Percentiles rank a stretch among this genome's conserved stretches.
phyloP scores from a whole-genome alignment of 2,113 vertebrate genomes.

The Syngnathus floridae region DNA sequence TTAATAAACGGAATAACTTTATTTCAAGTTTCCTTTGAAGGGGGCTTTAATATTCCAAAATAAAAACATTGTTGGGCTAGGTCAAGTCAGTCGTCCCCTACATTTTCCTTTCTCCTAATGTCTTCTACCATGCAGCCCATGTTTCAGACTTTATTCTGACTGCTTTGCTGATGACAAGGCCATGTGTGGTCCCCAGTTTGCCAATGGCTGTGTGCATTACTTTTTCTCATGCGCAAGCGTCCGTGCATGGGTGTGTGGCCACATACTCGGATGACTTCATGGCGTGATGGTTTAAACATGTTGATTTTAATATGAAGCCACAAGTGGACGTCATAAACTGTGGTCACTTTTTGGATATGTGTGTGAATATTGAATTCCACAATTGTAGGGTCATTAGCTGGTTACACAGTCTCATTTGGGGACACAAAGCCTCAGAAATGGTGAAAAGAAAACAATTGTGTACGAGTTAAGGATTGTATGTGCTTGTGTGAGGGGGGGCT shows the following conservation, averaged over 20 bases:
- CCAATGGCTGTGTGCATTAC: neutral
- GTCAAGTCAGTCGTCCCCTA: neutral
- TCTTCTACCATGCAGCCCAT: conserved; percentile 9
- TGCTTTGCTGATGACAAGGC: conserved; percentile 34
- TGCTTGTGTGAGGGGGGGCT: neutral
- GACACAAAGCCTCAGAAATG: neutral
- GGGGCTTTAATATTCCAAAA: no score
- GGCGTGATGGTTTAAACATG: conserved; percentile 42
- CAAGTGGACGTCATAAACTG: conserved; percentile 9
- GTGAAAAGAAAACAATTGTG: neutral
- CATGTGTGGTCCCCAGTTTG: neutral
- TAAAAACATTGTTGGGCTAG: no score
- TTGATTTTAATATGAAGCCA: conserved; percentile 33
- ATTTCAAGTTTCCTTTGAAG: no score
- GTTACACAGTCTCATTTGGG: neutral
- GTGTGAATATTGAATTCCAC: neutral
- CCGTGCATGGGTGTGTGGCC: neutral
- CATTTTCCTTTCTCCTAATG: conserved; percentile 8
- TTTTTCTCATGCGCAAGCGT: neutral
- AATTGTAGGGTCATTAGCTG: neutral
- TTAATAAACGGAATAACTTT: no score
- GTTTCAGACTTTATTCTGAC: neutral
- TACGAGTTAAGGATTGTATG: neutral
- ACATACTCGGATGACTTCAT: conserved; percentile 33
- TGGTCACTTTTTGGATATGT: neutral